phyloP scores from a whole-genome alignment of 1,140 invertebrate species.

The Scaptomyza graminum region DNA sequence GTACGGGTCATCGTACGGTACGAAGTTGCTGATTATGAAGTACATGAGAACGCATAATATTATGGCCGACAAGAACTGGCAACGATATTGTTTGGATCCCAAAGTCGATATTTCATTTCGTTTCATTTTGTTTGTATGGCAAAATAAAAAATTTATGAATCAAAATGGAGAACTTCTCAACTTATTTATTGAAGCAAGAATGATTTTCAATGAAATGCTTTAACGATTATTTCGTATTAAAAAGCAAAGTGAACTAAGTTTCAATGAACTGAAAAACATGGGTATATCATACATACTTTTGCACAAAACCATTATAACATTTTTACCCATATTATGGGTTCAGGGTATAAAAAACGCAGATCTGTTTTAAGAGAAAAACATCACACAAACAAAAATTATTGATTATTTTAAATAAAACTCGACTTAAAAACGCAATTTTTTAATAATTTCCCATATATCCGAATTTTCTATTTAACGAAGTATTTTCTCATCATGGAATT shows the following conservation, averaged over 20 bases:
- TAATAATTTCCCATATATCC: too few relatives aligned
- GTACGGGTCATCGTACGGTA: not conserved
- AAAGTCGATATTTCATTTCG: not conserved
- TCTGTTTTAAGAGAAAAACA: too few relatives aligned
- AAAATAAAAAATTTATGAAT: not conserved
- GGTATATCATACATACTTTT: too few relatives aligned
- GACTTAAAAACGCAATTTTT: too few relatives aligned
- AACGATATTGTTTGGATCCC: not conserved
- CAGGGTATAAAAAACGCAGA: too few relatives aligned
- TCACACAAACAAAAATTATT: too few relatives aligned
- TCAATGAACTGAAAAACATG: too few relatives aligned
- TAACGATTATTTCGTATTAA: not conserved
- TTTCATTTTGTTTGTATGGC: not conserved
- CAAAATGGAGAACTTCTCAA: not conserved
- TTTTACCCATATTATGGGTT: too few relatives aligned
- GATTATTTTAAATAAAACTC: too few relatives aligned
- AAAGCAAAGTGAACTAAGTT: not conserved
- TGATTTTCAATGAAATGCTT: not conserved
- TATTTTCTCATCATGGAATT: too few relatives aligned
- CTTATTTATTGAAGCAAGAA: not conserved
- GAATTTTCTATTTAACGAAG: too few relatives aligned
- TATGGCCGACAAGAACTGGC: not conserved
- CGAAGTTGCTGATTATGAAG: slow-evolving; percentile 8
- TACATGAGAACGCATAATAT: slow-evolving; percentile 16
- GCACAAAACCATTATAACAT: too few relatives aligned